These are phyloP conservation scores for Heterocephalus glaber DNA, from an alignment of 2,113 vertebrate genomes.

Conservation along the genomic window DNA sequence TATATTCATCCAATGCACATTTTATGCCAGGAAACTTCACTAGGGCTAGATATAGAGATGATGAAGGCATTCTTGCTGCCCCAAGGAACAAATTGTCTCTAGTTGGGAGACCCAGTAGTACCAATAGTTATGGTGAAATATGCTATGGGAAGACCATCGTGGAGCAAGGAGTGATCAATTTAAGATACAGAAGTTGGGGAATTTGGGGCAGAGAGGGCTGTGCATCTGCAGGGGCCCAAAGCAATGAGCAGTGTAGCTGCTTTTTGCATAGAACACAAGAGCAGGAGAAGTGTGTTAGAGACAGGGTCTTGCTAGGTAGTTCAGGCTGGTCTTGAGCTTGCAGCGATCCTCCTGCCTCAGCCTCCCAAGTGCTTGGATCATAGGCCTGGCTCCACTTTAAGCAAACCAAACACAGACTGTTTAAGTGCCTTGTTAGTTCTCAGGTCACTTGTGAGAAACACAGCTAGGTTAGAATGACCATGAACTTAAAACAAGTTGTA, in stretches of 20 bases:
- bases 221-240: neutral
- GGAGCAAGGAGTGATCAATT: neutral
- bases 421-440: neutral
- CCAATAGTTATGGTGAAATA: neutral
- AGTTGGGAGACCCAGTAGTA: neutral
- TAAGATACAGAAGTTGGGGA: neutral
- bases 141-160: neutral
- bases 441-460: neutral
- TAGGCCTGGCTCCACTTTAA: neutral
- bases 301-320: neutral
- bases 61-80: neutral
- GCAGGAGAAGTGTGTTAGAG: neutral
- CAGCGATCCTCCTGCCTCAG: neutral
- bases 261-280: neutral
- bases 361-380: neutral
- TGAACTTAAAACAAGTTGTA: slow-evolving; percentile 23
- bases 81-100: neutral
- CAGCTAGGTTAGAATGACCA: neutral
- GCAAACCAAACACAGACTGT: neutral
- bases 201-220: neutral
- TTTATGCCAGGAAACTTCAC: slow-evolving; percentile 13
- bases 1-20: neutral
- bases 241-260: rapidly evolving
- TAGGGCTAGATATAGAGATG: neutral
- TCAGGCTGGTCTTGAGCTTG: neutral